phyloP scores from a whole-genome alignment of 1,140 invertebrate species.

The Lasioglossum albipes region DNA sequence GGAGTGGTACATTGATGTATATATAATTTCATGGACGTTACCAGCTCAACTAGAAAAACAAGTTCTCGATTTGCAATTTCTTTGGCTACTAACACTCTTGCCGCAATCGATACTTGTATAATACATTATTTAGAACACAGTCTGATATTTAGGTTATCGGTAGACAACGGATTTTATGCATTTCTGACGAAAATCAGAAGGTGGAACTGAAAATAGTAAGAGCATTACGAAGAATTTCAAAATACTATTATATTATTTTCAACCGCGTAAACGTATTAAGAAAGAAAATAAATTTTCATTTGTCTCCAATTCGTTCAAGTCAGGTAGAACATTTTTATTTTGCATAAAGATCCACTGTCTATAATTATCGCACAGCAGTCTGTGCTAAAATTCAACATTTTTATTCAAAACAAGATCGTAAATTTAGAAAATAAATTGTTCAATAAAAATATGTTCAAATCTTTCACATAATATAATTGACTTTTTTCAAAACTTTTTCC shows the following conservation, averaged over 20 bases:
- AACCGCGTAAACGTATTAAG: no score
- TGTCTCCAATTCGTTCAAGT: no score
- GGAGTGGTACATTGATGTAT: constrained; percentile 59
- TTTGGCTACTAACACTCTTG: constrained; percentile 25
- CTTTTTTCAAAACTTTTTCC: neutral
- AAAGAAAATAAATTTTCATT: no score
- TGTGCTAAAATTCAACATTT: neutral
- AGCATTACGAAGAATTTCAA: no score
- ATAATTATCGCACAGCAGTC: no score
- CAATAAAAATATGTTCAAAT: neutral
- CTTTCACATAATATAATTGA: neutral
- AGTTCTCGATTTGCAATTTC: constrained; percentile 62
- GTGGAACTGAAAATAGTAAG: no score
- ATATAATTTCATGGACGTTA: constrained; percentile 65
- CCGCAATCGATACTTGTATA: neutral
- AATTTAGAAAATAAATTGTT: neutral
- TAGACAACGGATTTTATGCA: no score
- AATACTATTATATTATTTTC: no score
- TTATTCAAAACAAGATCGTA: neutral
- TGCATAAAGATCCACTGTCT: neutral
- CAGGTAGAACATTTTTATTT: no score
- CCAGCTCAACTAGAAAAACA: constrained; percentile 65
- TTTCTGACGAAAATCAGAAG: no score
- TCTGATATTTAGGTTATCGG: neutral
- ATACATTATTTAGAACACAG: constrained; percentile 24